phyloP scores from a whole-genome alignment of 2,113 vertebrate species.

The Ciconia stormi region DNA sequence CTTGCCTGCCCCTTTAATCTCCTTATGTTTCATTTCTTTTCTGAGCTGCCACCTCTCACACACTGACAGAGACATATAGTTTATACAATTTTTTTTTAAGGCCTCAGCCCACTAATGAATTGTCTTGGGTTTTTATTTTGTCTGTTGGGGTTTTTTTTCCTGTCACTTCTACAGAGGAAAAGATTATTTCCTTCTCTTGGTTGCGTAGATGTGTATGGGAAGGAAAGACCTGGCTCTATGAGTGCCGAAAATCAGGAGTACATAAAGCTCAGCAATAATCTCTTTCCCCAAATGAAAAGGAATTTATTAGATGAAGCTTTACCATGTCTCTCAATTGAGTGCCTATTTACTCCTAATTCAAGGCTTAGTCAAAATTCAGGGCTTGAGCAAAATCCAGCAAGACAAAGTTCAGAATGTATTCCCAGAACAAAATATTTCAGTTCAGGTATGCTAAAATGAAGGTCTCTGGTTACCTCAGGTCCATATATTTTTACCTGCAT shows the following conservation, averaged over 20 bases:
- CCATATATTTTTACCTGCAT: not conserved
- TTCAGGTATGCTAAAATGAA: not conserved
- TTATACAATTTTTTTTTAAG: not conserved
- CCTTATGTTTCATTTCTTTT: slow-evolving; percentile 48
- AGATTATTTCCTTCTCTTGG: not conserved
- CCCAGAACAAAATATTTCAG: not conserved
- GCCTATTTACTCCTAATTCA: not conserved
- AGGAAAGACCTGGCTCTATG: not conserved
- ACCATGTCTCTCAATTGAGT: not conserved
- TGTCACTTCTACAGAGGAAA: not conserved
- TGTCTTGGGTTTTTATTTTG: not conserved
- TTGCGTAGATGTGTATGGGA: not conserved
- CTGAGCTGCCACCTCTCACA: not conserved
- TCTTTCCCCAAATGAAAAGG: not conserved
- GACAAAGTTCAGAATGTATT: not conserved
- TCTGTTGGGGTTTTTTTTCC: not conserved
- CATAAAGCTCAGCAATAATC: not conserved
- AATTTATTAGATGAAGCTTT: not conserved
- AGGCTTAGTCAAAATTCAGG: not conserved
- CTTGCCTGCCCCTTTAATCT: slow-evolving; percentile 39
- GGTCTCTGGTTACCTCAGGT: not conserved
- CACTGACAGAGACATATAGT: not conserved
- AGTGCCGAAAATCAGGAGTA: not conserved
- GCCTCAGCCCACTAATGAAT: not conserved
- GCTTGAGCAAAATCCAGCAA: not conserved